These are phyloP conservation scores for Lordiphosa stackelbergi DNA, from an alignment of 1,140 invertebrate genomes.

Conservation along the genomic window DNA sequence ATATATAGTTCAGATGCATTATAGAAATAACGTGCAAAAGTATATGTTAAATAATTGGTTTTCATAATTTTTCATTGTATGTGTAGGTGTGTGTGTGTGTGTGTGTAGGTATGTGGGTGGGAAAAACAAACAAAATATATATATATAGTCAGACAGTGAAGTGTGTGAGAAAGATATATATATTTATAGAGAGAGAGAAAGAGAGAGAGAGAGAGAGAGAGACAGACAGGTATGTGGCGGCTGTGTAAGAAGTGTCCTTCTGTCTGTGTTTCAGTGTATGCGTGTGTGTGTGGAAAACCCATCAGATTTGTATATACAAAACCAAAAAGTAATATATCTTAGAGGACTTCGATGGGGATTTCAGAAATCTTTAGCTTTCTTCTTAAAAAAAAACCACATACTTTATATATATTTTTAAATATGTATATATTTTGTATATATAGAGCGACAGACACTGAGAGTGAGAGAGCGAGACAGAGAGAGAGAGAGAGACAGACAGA, in stretches of 20 bases:
- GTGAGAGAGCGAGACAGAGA: conserved; percentile 39
- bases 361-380: background rate
- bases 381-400: conserved; percentile 25
- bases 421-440: conserved; percentile 34
- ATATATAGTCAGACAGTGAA: conserved; percentile 26
- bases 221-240: conserved; percentile 12
- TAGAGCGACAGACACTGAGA: conserved; percentile 29
- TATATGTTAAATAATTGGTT: conserved; percentile 73
- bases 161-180: conserved; percentile 30
- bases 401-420: conserved; percentile 11
- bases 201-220: conserved; percentile 48
- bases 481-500: conserved; percentile 37
- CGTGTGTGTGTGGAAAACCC: conserved; percentile 7
- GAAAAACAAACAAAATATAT: conserved; percentile 65
- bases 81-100: conserved; percentile 16
- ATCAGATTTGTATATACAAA: conserved; percentile 63
- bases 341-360: conserved; percentile 8
- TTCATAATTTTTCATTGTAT: conserved; percentile 17
- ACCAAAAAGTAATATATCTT: conserved; percentile 75
- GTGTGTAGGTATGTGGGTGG: conserved; percentile 34
- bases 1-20: conserved; percentile 76
- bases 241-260: conserved; percentile 8
- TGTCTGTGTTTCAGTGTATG: conserved; percentile 9
- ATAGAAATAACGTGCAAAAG: conserved; percentile 76
- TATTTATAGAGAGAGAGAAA: conserved; percentile 50